Base-by-base conservation (phyloP, 2,888 invertebrate genomes). In the Geophilus truncorum region DNA sequence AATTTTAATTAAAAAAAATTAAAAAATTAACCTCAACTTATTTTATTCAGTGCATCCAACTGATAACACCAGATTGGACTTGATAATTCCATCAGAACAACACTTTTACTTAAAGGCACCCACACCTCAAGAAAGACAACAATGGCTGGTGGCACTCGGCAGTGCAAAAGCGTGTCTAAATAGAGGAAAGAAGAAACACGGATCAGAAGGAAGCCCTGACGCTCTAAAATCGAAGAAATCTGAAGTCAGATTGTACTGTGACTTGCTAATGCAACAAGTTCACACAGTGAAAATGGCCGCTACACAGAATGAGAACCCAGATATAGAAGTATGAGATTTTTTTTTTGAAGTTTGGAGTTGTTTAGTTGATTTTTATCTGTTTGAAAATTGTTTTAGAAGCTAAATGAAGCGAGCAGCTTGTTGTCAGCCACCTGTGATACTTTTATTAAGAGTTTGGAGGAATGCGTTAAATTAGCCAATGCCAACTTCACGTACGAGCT, bases 211-310 rank as follows among this genome's bases (percentile, higher is more conserved):
- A 12, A 81, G 32, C 32, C 82, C 82, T 9, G 82, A 82, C 40
- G 84, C 86, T 25, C 87, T 93, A 83, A 91, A 91, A 85, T 90
- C 91, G 78, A 93, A 93, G 86, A 92, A 93, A 85, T 92, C 93
- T 9, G 94, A 94, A 86, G 87, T 94, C 83, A 88, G 93, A 83
- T 88, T 94, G 34, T 94, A 93, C 86, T 93, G 93, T 89, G 94
- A 94, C 87, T 89, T 94, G 57, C 88, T 94, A 85, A 93, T 93
- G 93, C 94, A 94, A 86, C 94, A 94, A 88, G 93, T 93, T 1
- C 93, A 93, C 88, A 91, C 90, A 81, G 90, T 93, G 0, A 92
- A 92, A 86, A 91, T 90, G 86, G 91, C 91, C 81, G 90, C 90
- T 10, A 90, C 87, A 82, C 83, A 85, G 79, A 89, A 90, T 83